Evolutionary conservation across 2,888 invertebrate species (phyloP).

Genomic region (Drosophila kuntzei): DNA sequence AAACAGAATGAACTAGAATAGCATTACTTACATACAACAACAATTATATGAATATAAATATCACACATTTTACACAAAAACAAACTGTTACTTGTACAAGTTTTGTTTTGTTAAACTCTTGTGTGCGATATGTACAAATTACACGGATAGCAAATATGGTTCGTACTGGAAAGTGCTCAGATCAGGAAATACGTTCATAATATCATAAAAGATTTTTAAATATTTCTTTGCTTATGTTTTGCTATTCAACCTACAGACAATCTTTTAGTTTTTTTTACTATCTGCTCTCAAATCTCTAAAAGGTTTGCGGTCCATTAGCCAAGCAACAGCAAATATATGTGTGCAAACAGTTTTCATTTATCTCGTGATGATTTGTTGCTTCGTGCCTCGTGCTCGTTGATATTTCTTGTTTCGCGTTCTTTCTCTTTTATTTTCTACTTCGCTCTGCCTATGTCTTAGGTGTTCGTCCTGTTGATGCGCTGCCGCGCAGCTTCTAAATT

Average conservation of each 20-base stretch:
- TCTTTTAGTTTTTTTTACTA: slow-evolving; percentile 17
- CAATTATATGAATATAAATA: background rate
- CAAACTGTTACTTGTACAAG: background rate
- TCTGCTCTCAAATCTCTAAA: slow-evolving; percentile 50
- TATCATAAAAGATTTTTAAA: too few relatives aligned
- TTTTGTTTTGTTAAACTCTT: too few relatives aligned
- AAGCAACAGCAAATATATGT: slow-evolving; percentile 8
- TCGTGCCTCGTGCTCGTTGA: slow-evolving; percentile 48
- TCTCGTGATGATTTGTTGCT: slow-evolving; percentile 44
- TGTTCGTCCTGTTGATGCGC: slow-evolving; percentile 46
- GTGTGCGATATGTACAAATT: too few relatives aligned
- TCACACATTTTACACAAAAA: background rate
- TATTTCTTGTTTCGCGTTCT: slow-evolving; percentile 62
- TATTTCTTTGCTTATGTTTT: too few relatives aligned
- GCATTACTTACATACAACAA: background rate
- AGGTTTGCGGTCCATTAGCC: slow-evolving; percentile 33
- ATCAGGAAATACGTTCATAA: too few relatives aligned
- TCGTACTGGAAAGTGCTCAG: too few relatives aligned
- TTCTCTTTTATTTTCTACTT: slow-evolving; percentile 2
- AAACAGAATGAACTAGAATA: background rate
- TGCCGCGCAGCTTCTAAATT: slow-evolving; percentile 74
- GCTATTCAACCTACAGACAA: background rate
- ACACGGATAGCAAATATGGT: too few relatives aligned
- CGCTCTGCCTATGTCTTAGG: background rate
- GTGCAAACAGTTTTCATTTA: slow-evolving; percentile 49